Conservation (phyloP, 2,797 vertebrate species). For the Neomorphus geoffroyi region DNA sequence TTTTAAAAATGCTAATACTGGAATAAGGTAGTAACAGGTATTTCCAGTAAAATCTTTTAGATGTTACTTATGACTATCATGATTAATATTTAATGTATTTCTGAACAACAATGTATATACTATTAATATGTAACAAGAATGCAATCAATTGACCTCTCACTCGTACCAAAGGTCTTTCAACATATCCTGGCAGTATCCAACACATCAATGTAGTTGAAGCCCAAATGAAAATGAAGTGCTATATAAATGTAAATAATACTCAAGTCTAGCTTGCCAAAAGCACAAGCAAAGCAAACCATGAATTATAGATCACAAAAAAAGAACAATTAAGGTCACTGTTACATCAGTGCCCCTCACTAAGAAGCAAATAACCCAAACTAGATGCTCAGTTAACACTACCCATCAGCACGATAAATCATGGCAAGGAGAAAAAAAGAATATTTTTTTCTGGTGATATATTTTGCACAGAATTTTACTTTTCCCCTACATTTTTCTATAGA, state of each 20-base stretch:
- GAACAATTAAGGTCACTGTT: background rate
- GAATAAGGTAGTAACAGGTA: background rate
- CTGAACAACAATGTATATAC: background rate
- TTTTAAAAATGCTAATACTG: background rate
- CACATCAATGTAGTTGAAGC: background rate
- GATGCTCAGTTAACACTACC: background rate
- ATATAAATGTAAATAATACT: background rate
- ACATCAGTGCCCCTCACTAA: background rate
- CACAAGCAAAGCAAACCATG: background rate
- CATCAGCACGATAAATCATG: background rate
- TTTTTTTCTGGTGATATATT: background rate
- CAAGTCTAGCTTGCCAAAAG: background rate
- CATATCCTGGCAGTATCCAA: background rate
- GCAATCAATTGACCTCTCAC: background rate
- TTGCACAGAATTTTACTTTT: background rate
- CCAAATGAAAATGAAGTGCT: background rate
- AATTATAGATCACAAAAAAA: background rate
- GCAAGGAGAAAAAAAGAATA: rapidly evolving
- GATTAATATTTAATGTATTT: background rate
- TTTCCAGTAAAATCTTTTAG: background rate
- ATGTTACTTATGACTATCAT: background rate
- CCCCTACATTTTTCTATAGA: background rate
- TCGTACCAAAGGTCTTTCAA: background rate
- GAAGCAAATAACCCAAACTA: background rate
- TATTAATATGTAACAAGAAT: background rate